A percentile compares a stretch with the other conserved stretches of the same genome.
These are phyloP conservation scores for Parelbella ahira DNA, from an alignment of 2,888 invertebrate genomes.

Conservation along the genomic window DNA sequence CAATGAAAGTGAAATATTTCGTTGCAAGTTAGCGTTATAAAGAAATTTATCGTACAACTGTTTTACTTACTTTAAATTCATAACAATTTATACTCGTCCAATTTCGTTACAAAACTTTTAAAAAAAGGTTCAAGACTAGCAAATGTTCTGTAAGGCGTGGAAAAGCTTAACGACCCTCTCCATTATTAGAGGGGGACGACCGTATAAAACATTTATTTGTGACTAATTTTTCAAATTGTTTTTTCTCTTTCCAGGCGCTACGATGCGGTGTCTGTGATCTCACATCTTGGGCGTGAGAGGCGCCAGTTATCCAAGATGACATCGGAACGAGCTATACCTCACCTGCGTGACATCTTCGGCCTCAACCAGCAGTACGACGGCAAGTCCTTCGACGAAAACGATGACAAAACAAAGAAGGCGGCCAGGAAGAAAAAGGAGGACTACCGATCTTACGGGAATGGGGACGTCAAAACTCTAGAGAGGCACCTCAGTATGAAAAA, in stretches of 20 bases:
- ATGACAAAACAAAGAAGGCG: conserved; percentile 78
- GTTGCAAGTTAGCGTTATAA: too few species aligned
- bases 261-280: conserved; percentile 67
- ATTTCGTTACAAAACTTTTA: too few species aligned
- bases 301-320: conserved; percentile 74
- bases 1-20: too few species aligned
- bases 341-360: conserved; percentile 87
- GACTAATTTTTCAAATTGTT: conserved; percentile 21
- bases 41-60: too few species aligned
- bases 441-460: conserved; percentile 83
- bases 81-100: too few species aligned
- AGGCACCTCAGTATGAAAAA: conserved; percentile 93
- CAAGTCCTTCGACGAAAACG: conserved; percentile 69
- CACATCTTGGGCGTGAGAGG: conserved; percentile 40
- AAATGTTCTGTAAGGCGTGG: too few species aligned
- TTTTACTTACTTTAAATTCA: too few species aligned
- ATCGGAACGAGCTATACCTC: conserved; percentile 87
- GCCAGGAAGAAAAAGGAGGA: conserved; percentile 84
- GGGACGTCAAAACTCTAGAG: conserved; percentile 87
- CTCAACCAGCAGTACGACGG: conserved; percentile 79
- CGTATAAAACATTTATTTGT: neutral
- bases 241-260: conserved; percentile 63
- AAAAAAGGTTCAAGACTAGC: too few species aligned
- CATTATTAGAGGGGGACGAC: too few species aligned
- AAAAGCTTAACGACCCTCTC: too few species aligned